Conservation (phyloP, 2,113 vertebrate species). For the Sclerurus mexicanus region DNA sequence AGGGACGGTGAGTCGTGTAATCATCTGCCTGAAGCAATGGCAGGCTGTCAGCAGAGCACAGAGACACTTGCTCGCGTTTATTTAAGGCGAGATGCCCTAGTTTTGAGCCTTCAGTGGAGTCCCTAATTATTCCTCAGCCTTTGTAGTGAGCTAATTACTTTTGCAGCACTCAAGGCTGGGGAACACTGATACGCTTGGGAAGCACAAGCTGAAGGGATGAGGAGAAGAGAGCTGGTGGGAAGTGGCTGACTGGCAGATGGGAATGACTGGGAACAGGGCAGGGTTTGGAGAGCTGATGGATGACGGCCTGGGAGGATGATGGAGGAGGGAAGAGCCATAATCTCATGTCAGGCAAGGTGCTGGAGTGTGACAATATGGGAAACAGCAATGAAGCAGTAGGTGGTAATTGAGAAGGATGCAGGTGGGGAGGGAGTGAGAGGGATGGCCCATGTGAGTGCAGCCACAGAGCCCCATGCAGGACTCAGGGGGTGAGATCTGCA, state of each 20-base stretch:
- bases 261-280: neutral
- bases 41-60: neutral
- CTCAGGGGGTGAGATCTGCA: neutral
- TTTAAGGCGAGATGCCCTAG: constrained; percentile 62
- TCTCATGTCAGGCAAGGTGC: neutral
- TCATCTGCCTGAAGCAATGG: neutral
- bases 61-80: neutral
- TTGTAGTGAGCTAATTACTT: constrained; percentile 64
- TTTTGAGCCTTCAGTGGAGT: constrained; percentile 49
- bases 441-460: accelerated
- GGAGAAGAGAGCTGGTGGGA: neutral
- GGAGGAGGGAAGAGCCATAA: neutral
- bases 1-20: neutral
- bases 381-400: accelerated
- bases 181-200: constrained; percentile 43
- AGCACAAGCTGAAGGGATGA: neutral
- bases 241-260: neutral
- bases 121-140: constrained; percentile 58
- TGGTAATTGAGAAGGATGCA: neutral
- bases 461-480: neutral
- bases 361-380: accelerated
- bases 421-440: neutral
- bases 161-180: constrained; percentile 20
- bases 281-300: neutral
- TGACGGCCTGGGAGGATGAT: neutral